These are phyloP conservation scores for Pseudococcus jackbeardsleyi DNA, from an alignment of 2,888 invertebrate species.

Conservation along the genomic window DNA sequence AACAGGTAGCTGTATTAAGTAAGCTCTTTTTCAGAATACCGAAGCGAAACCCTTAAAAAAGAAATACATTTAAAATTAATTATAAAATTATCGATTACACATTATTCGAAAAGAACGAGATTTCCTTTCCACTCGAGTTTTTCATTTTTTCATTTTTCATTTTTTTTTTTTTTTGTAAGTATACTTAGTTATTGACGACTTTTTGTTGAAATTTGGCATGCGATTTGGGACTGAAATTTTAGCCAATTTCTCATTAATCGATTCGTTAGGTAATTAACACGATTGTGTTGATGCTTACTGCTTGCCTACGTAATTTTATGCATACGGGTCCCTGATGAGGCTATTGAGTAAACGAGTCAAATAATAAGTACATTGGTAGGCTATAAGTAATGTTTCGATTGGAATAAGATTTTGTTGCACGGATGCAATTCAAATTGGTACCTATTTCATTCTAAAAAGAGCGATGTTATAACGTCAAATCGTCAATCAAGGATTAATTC, in stretches of 20 bases:
- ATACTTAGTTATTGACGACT: slow-evolving; percentile 6
- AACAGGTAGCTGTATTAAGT: background rate
- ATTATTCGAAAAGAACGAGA: background rate
- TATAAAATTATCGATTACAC: slow-evolving; percentile 35
- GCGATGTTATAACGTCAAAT: too few relatives aligned
- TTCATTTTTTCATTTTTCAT: background rate
- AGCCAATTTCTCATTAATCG: background rate
- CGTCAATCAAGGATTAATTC: too few relatives aligned
- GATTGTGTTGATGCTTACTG: too few relatives aligned
- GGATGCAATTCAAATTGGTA: too few relatives aligned
- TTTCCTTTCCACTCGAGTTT: background rate
- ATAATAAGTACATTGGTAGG: too few relatives aligned
- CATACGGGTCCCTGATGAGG: too few relatives aligned
- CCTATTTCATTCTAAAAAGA: too few relatives aligned
- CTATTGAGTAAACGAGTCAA: too few relatives aligned
- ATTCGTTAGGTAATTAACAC: background rate
- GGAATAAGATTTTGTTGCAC: too few relatives aligned
- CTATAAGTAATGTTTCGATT: too few relatives aligned
- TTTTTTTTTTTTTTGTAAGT: too few relatives aligned
- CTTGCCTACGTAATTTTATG: too few relatives aligned
- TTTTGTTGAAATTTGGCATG: slow-evolving; percentile 22
- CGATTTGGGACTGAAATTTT: background rate
- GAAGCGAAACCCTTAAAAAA: background rate
- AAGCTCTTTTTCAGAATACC: background rate
- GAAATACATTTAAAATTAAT: slow-evolving; percentile 23